Base-by-base conservation (phyloP, 2,888 invertebrate genomes). In the Lochmaea capreae region DNA sequence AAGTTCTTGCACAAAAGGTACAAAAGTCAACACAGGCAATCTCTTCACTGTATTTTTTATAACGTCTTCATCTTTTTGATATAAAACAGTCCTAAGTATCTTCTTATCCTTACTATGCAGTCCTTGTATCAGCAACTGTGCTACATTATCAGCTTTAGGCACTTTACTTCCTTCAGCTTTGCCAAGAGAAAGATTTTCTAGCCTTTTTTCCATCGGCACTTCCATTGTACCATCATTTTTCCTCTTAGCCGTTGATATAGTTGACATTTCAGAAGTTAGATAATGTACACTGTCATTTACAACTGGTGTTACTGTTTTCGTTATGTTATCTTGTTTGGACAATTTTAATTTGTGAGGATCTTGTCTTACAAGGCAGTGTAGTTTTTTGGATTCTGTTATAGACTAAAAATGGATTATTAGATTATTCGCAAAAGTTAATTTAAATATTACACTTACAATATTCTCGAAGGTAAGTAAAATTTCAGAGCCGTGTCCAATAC, bases 31-130 rank as follows among this genome's bases (percentile, higher is more conserved):
- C 0, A 95, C 89, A 0, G 97, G 96, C 72, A 98, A 86, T 68
- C 91, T 90, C 70, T 91, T 89, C 18, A 97, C 89, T 0, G 97
- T 97, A 76, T 93, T 92, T 58, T 88, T 87, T 8, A 97, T 94
- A 0, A 94, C 89, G 0, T 86, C 88, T 22, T 91, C 89, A 70
- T 95, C 93, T 65, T 90, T 90, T 65, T 90, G 90, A 59, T 89
- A 89, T 1, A 97, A 88, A 2, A 97, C 96, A 69, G 90, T 92
- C 77, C 91, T 89, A 43, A 97, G 87, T 81, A 97, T 91, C 59
- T 87, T 89, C 76, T 89, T 90, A 84, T 98, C 96, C 82, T 93
- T 93, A 82, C 97, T 97, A 81, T 95, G 95, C 46, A 98, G 87
- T 0, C 95, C 97, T 86, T 95, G 97, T 70, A 95, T 89, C 10